These are phyloP conservation scores for Epinotia nisella DNA, from an alignment of 2,888 invertebrate species.

Conservation along the genomic window DNA sequence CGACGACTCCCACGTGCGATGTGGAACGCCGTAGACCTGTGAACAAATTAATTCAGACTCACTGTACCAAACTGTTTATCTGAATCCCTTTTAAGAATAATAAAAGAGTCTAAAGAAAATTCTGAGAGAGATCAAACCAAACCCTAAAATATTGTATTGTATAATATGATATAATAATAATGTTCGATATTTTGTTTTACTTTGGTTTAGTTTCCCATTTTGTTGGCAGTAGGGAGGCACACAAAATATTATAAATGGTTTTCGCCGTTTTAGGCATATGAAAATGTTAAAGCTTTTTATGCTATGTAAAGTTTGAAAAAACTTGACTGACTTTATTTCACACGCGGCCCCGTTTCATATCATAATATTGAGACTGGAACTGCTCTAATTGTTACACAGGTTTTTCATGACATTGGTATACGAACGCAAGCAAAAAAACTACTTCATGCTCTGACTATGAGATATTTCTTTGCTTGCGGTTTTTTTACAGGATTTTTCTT, in stretches of 20 bases:
- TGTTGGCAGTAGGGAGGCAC: neutral
- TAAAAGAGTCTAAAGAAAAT: neutral
- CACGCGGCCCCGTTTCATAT: too few species aligned
- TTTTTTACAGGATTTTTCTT: too few species aligned
- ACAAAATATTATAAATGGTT: neutral
- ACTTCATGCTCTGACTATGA: too few species aligned
- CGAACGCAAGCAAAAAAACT: too few species aligned
- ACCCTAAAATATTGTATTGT: neutral
- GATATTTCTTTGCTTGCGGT: too few species aligned
- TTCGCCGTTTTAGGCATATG: neutral
- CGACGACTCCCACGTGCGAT: constrained; percentile 59
- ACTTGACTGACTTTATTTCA: too few species aligned
- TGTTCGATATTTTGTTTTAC: neutral
- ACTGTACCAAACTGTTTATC: constrained; percentile 11
- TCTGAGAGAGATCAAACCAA: neutral
- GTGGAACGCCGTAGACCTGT: constrained; percentile 64
- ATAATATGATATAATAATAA: neutral
- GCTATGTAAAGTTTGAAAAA: too few species aligned
- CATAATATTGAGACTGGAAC: neutral
- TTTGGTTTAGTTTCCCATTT: neutral
- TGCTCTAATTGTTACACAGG: too few species aligned
- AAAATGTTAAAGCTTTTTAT: too few species aligned
- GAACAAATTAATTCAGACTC: constrained; percentile 47
- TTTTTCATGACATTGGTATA: too few species aligned
- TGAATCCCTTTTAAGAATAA: constrained; percentile 12